These are phyloP conservation scores for Remorina albescens DNA, from an alignment of 2,797 vertebrate genomes.

Conservation along the genomic window DNA sequence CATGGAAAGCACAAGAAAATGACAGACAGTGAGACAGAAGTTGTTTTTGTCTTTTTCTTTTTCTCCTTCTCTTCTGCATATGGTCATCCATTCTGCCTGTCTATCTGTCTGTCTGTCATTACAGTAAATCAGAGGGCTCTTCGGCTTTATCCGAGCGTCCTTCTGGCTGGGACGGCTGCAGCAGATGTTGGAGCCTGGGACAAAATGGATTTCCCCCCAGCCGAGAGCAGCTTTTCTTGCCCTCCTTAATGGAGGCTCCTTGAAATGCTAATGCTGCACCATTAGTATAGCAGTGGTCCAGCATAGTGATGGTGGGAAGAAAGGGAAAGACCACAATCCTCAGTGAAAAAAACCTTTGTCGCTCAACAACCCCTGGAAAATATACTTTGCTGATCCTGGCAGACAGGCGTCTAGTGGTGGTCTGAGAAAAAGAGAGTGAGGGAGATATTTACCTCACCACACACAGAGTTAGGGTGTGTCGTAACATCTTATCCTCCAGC, in stretches of 20 bases:
- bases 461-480: slow-evolving; percentile 61
- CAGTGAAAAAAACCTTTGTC: slow-evolving; percentile 89
- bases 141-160: slow-evolving; percentile 92
- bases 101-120: slow-evolving; percentile 84
- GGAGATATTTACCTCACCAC: slow-evolving; percentile 61
- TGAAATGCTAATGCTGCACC: slow-evolving; percentile 95
- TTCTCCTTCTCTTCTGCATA: slow-evolving; percentile 77
- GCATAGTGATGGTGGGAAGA: slow-evolving; percentile 89
- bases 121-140: slow-evolving; percentile 94
- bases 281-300: slow-evolving; percentile 89
- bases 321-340: slow-evolving; percentile 82
- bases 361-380: slow-evolving; percentile 84
- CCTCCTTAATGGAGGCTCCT: slow-evolving; percentile 91
- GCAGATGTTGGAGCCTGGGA: slow-evolving; percentile 95
- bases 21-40: slow-evolving; percentile 81
- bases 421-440: slow-evolving; percentile 43
- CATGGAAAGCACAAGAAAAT: slow-evolving; percentile 65
- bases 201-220: slow-evolving; percentile 92
- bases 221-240: slow-evolving; percentile 93
- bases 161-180: slow-evolving; percentile 95
- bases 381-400: slow-evolving; percentile 83
- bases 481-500: slow-evolving; percentile 65
- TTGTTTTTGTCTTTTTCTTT: slow-evolving; percentile 81
- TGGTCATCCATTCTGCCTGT: slow-evolving; percentile 79
- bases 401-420: slow-evolving; percentile 53